Evolutionary conservation across 2,888 invertebrate species (phyloP).

Genomic region (Tenthredo amoena): DNA sequence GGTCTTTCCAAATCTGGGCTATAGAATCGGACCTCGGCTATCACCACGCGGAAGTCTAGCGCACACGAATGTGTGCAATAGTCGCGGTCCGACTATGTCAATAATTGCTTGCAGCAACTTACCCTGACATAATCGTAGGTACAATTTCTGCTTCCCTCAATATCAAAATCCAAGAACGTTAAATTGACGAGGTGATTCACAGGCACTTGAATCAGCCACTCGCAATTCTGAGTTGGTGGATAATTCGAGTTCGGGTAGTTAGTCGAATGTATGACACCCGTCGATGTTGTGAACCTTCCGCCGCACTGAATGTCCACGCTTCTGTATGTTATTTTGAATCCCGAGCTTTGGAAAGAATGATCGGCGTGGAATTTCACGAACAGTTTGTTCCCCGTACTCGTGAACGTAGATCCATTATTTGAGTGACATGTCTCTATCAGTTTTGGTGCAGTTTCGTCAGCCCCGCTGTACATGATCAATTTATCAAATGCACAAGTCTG

Average conservation of each 20-base stretch:
- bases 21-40: too few relatives aligned
- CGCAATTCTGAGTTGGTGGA: constrained; percentile 86
- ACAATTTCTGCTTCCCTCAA: constrained; percentile 79
- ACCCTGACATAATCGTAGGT: constrained; percentile 81
- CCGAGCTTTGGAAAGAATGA: constrained; percentile 80
- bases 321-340: constrained; percentile 84
- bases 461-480: constrained; percentile 85
- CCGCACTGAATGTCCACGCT: constrained; percentile 85
- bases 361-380: constrained; percentile 86
- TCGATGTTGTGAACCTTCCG: constrained; percentile 82
- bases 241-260: constrained; percentile 91
- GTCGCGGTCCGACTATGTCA: too few relatives aligned
- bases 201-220: constrained; percentile 87
- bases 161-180: constrained; percentile 84
- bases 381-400: constrained; percentile 85
- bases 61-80: too few relatives aligned
- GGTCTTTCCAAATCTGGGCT: too few relatives aligned
- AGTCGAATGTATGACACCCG: constrained; percentile 87
- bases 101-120: constrained; percentile 65
- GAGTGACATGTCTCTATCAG: constrained; percentile 83
- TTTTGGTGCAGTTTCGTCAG: constrained; percentile 80
- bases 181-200: constrained; percentile 85
- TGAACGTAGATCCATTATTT: constrained; percentile 76
- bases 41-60: too few relatives aligned
- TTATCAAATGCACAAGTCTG: constrained; percentile 83